Evolutionary conservation across 2,888 invertebrate species (phyloP).

Genomic region (Encarsia formosa): DNA sequence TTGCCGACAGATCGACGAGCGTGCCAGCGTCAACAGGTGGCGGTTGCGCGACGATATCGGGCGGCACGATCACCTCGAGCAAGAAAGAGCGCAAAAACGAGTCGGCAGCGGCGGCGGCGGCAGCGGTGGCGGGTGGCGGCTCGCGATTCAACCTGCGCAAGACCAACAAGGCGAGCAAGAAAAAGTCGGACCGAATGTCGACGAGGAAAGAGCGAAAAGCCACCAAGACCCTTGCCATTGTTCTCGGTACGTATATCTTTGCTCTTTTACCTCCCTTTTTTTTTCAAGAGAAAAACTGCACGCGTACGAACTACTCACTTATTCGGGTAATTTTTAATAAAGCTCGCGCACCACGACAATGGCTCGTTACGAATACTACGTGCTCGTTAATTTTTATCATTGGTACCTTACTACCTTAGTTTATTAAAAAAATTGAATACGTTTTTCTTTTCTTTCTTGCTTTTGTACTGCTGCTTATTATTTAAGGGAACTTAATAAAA

Average conservation of each 20-base stretch:
- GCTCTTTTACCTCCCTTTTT: constrained; percentile 2
- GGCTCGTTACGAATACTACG: too few relatives aligned
- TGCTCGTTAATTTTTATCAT: too few relatives aligned
- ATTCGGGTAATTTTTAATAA: constrained; percentile 21
- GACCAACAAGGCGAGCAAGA: constrained; percentile 89
- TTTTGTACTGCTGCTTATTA: too few relatives aligned
- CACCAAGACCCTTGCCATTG: constrained; percentile 97
- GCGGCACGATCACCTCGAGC: constrained; percentile 32
- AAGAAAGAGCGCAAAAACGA: constrained; percentile 73
- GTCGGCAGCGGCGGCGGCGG: too few relatives aligned
- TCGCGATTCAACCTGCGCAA: constrained; percentile 88
- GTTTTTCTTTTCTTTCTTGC: too few relatives aligned
- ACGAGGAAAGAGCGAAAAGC: constrained; percentile 95
- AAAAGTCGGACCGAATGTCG: constrained; percentile 90
- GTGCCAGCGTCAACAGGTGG: neutral
- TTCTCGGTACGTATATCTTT: constrained; percentile 73
- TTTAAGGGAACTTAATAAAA: too few relatives aligned
- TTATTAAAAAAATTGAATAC: too few relatives aligned
- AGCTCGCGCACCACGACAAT: neutral
- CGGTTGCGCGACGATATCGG: neutral
- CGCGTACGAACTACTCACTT: too few relatives aligned
- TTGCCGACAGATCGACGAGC: constrained; percentile 9
- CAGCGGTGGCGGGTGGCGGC: too few relatives aligned
- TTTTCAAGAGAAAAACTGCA: neutral
- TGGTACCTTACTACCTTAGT: too few relatives aligned